A percentile compares a stretch with the other conserved stretches of the same genome.
Conservation (phyloP, 2,888 invertebrate genomes). For the Nomada fabriciana region DNA sequence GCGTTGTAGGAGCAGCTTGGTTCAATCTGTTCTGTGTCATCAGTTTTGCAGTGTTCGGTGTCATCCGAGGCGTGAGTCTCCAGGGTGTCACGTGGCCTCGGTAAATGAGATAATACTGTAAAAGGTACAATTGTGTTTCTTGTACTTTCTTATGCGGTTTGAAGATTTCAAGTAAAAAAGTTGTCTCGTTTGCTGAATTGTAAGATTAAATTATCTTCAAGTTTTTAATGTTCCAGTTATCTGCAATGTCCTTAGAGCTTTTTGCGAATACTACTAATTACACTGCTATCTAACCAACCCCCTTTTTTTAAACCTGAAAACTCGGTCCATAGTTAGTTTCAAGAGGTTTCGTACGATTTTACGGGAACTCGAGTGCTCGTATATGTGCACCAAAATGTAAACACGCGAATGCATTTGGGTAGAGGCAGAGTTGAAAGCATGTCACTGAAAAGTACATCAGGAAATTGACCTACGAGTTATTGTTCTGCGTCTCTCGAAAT, state of each 20-base stretch:
- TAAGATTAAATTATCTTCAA: neutral
- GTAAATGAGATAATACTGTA: constrained; percentile 48
- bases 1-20: constrained; percentile 3
- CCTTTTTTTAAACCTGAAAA: neutral
- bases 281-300: too few relatives aligned
- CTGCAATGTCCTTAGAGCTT: too few relatives aligned
- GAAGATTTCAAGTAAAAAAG: neutral
- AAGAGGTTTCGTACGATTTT: neutral
- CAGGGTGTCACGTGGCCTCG: constrained; percentile 19
- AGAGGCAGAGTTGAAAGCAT: constrained; percentile 2
- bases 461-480: constrained; percentile 2
- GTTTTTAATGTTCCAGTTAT: too few relatives aligned
- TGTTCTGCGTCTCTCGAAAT: neutral
- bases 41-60: neutral
- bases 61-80: constrained; percentile 15
- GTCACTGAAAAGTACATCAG: neutral
- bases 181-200: neutral
- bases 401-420: constrained; percentile 12
- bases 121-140: constrained; percentile 22
- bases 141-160: neutral
- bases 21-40: neutral
- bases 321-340: neutral
- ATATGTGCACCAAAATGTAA: neutral
- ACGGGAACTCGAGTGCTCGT: neutral
- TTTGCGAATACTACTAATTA: too few relatives aligned